phyloP scores from a whole-genome alignment of 2,888 invertebrate species.

The Volucella inanis region DNA sequence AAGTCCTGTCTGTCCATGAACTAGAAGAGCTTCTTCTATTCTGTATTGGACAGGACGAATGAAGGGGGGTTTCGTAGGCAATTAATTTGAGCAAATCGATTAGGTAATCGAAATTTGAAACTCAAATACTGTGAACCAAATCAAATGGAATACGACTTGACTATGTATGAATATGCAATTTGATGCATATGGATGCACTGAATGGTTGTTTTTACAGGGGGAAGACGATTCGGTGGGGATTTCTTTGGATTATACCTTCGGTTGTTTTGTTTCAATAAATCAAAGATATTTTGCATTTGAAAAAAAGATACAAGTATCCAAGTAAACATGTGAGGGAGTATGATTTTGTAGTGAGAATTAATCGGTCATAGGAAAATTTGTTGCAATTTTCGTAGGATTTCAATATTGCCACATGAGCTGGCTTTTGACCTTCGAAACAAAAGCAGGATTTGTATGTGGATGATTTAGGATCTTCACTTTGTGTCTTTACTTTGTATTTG shows the following conservation, averaged over 20 bases:
- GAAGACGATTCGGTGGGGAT: neutral
- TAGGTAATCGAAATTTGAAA: constrained; percentile 64
- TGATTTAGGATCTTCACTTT: no score
- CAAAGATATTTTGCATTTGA: no score
- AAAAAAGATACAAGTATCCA: no score
- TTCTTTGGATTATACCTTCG: neutral
- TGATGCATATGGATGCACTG: constrained; percentile 16
- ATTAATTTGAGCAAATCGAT: constrained; percentile 52
- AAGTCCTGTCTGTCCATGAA: neutral
- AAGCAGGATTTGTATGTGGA: no score
- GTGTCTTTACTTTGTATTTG: no score
- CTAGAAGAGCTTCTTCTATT: neutral
- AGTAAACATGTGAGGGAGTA: no score
- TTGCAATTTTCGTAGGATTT: no score
- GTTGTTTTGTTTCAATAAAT: no score
- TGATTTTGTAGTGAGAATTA: no score
- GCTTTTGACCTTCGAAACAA: no score
- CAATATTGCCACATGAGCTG: no score
- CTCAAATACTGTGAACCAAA: constrained; percentile 57
- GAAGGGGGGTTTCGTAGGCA: constrained; percentile 8
- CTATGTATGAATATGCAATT: constrained; percentile 29
- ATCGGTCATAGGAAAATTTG: no score
- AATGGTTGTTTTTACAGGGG: neutral
- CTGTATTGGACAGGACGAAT: neutral
- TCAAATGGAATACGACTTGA: constrained; percentile 51